Conservation (phyloP, 2,888 invertebrate species). For the Drosophila kanekoi region DNA sequence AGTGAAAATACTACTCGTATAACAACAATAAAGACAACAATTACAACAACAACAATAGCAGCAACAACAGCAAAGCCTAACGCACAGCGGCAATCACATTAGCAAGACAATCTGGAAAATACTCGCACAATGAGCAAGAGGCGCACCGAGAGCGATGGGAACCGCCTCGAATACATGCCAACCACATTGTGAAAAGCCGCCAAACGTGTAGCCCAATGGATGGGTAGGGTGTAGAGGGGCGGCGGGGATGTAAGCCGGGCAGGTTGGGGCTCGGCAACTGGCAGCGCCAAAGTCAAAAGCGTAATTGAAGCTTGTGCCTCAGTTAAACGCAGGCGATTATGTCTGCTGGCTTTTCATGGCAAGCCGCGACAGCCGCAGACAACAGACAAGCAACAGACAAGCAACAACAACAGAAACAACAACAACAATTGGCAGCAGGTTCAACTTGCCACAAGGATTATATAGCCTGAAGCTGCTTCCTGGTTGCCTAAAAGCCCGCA, state of each 20-base stretch:
- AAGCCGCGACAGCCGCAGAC: conserved; percentile 37
- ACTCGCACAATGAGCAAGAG: conserved; percentile 44
- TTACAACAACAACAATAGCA: conserved; percentile 7
- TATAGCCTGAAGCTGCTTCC: conserved; percentile 59
- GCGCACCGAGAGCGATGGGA: conserved; percentile 48
- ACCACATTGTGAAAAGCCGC: conserved; percentile 51
- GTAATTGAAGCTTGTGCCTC: conserved; percentile 74
- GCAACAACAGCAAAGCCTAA: conserved; percentile 19
- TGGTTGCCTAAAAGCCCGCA: conserved; percentile 60
- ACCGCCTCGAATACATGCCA: conserved; percentile 44
- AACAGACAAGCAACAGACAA: conserved; percentile 12
- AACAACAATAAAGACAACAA: conserved; percentile 18
- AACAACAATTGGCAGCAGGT: conserved; percentile 44
- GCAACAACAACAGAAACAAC: conserved; percentile 13
- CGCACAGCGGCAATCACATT: conserved; percentile 50
- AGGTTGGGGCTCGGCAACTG: conserved; percentile 4
- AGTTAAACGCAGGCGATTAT: conserved; percentile 74
- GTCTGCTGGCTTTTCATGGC: conserved; percentile 66
- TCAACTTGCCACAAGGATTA: conserved; percentile 67
- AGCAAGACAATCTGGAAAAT: conserved; percentile 35
- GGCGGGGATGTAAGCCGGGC: background rate
- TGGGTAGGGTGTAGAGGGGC: background rate
- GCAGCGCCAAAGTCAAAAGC: conserved; percentile 63
- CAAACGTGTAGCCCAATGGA: conserved; percentile 42
- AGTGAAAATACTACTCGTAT: conserved; percentile 47